Evolutionary conservation across 2,113 vertebrate species (phyloP), one percentile per base, ranked within the genome.

Genomic region (Clarias gariepinus): DNA sequence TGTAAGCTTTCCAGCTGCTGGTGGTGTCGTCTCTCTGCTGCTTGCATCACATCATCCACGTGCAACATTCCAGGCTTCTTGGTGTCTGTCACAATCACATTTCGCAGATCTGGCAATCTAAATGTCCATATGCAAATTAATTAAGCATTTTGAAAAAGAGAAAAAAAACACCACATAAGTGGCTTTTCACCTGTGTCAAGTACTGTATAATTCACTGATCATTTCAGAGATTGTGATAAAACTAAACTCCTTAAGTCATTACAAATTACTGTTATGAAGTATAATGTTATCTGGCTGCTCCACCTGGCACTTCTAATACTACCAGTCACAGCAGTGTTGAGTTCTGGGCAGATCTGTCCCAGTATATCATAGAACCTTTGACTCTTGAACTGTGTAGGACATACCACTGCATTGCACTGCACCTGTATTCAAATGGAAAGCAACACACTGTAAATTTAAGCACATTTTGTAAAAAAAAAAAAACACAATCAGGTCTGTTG

Each of bases 291-390:
- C 3, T 47, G 71, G 66, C 25, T 66, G 33, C 11, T 25, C 0
- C 91, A 99, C 98, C 94, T 96, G 89, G 94, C 86, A 84, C 97
- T 98, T 92, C 93, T 96, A 90, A 99, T 90, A 91, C 89, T 92
- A 81, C 97, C 96, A 0, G 96, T 95, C 28, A 86, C 90, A 84
- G 94, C 94, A 0, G 89, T 91, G 52, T 97, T 96, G 36, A 99
- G 69, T 90, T 98, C 97, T 0, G 98, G 98, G 92, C 97, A 99
- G 16, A 97, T 89, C 77, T 95, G 90, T 83, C 93, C 95, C 89
- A 99, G 92, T 90, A 98, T 97, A 77, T 96, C 92, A 76, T 96
- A 97, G 91, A 97, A 99, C 1, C 90, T 94, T 92, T 98, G 98
- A 5, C 92, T 94, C 93, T 95, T 98, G 90, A 97, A 99, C 68